Percentiles rank a stretch among this genome's conserved stretches.
Evolutionary conservation across 2,888 invertebrate genomes (phyloP).

Genomic region (Epinotia nisella): DNA sequence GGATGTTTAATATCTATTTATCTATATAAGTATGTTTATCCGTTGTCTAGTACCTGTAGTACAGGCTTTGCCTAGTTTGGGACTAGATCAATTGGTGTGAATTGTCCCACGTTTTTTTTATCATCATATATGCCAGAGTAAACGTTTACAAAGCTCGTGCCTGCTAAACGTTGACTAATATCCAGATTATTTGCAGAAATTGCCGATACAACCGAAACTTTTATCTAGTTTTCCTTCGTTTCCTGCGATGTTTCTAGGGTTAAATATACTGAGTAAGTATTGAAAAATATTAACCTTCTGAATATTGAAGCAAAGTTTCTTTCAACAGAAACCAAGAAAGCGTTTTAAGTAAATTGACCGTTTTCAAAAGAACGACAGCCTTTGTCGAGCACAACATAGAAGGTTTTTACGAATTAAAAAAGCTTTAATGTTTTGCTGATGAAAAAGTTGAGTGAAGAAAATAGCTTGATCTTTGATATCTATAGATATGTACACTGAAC

Average conservation of each 20-base stretch:
- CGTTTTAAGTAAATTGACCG: conserved; percentile 34
- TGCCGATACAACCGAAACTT: neutral
- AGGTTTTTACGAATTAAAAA: conserved; percentile 24
- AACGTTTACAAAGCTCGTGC: too few relatives aligned
- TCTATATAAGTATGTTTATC: too few relatives aligned
- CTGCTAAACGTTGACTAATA: too few relatives aligned
- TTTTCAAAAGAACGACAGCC: conserved; percentile 36
- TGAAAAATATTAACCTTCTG: conserved; percentile 16
- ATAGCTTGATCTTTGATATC: neutral
- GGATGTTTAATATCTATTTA: too few relatives aligned
- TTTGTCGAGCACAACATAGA: conserved; percentile 28
- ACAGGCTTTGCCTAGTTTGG: too few relatives aligned
- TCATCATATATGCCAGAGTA: neutral
- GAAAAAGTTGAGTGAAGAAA: neutral
- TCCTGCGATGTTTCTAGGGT: conserved; percentile 8
- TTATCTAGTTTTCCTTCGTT: neutral
- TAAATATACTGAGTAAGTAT: conserved; percentile 11
- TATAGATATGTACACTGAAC: neutral
- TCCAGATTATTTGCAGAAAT: too few relatives aligned
- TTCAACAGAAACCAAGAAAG: conserved; percentile 23
- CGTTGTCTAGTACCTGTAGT: too few relatives aligned
- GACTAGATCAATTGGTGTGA: too few relatives aligned
- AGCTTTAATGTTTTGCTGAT: conserved; percentile 19
- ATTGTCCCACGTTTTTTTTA: too few relatives aligned
- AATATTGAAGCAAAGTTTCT: conserved; percentile 18